phyloP scores from a whole-genome alignment of 2,113 vertebrate genomes.

The Podilymbus podiceps region DNA sequence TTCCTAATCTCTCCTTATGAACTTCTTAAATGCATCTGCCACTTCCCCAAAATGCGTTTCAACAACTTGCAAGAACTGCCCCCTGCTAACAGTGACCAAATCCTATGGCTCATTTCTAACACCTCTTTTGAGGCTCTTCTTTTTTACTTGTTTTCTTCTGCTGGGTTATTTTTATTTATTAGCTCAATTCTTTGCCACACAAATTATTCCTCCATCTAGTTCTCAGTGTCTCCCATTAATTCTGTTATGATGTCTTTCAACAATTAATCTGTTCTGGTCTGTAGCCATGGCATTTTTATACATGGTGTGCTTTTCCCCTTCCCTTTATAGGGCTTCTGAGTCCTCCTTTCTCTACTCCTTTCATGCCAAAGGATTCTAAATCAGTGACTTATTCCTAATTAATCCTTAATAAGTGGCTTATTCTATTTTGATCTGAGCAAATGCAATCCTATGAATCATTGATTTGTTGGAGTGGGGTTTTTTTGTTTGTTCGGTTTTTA shows the following conservation, averaged over 20 bases:
- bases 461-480: background rate
- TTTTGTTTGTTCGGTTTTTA: background rate
- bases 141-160: background rate
- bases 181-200: background rate
- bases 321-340: background rate
- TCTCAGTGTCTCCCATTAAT: background rate
- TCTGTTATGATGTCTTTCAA: constrained; percentile 11
- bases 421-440: constrained; percentile 26
- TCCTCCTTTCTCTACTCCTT: background rate
- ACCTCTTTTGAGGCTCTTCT: background rate
- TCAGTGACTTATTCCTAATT: background rate
- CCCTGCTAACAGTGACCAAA: background rate
- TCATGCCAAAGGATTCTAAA: background rate
- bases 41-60: background rate
- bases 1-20: background rate
- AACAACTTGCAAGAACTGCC: background rate
- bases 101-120: background rate
- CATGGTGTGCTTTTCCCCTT: background rate
- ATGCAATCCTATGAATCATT: background rate
- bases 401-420: constrained; percentile 9
- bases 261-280: constrained; percentile 9
- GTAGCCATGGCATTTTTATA: constrained; percentile 16
- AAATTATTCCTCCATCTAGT: background rate
- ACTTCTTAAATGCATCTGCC: background rate
- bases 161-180: background rate